A percentile compares a stretch with the other conserved stretches of the same genome.
These are phyloP conservation scores for Sus scrofa DNA, from an alignment of 2,113 vertebrate species.

Conservation along the genomic window T2T-Sscrofa CM000825.6:26002001-26002500, in stretches of 20 bases:
- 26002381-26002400: too few relatives aligned
- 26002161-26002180: neutral
- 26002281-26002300: too few relatives aligned
- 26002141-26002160: too few relatives aligned
- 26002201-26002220: neutral
- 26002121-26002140: accelerated
- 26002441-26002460: too few relatives aligned
- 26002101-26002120: accelerated
- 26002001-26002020: neutral
- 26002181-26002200: too few relatives aligned
- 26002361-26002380: neutral
- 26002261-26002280: too few relatives aligned
- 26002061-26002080: neutral
- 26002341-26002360: too few relatives aligned
- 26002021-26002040: neutral
- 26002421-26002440: too few relatives aligned
- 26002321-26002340: neutral
- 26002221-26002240: neutral
- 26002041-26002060: neutral
- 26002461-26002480: too few relatives aligned
- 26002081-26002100: accelerated
- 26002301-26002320: neutral
- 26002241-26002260: too few relatives aligned
- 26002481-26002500: too few relatives aligned
- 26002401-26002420: too few relatives aligned